A percentile compares a stretch with the other conserved stretches of the same genome.
Conservation (phyloP, 2,888 invertebrate species). For the Thecocarcelia acutangulata region DNA sequence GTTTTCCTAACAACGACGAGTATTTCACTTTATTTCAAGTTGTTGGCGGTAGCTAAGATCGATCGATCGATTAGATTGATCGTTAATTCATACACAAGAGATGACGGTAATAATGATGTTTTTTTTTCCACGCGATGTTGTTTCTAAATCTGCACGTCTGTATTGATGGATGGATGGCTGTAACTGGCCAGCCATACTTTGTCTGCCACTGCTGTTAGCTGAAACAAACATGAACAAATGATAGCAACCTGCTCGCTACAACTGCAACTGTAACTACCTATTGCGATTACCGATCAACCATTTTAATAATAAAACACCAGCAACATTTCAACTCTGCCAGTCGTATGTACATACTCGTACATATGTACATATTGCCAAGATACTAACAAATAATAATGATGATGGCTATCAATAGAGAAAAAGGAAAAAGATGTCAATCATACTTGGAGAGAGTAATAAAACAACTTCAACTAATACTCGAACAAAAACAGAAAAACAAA, state of each 20-base stretch:
- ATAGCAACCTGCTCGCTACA: conserved; percentile 36
- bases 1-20: background rate
- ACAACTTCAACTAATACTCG: conserved; percentile 2
- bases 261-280: background rate
- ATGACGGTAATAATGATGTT: conserved; percentile 46
- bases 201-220: conserved; percentile 40
- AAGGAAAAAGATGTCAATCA: conserved; percentile 67
- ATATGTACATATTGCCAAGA: background rate
- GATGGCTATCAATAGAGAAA: conserved; percentile 60
- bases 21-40: conserved; percentile 26
- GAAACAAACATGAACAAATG: conserved; percentile 64
- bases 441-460: conserved; percentile 35
- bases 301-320: conserved; percentile 27
- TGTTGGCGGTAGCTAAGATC: conserved; percentile 60
- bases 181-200: conserved; percentile 7
- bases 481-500: conserved; percentile 4
- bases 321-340: conserved; percentile 8
- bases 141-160: conserved; percentile 41
- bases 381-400: conserved; percentile 29
- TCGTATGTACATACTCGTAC: too few species aligned
- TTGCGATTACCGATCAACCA: conserved; percentile 27
- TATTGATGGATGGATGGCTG: conserved; percentile 43
- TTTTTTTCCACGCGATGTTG: conserved; percentile 4
- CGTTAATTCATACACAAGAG: conserved; percentile 26
- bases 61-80: conserved; percentile 21